A percentile compares a stretch with the other conserved stretches of the same genome.
phyloP scores from a whole-genome alignment of 2,797 vertebrate species.

The Philypnodon macrostomus region DNA sequence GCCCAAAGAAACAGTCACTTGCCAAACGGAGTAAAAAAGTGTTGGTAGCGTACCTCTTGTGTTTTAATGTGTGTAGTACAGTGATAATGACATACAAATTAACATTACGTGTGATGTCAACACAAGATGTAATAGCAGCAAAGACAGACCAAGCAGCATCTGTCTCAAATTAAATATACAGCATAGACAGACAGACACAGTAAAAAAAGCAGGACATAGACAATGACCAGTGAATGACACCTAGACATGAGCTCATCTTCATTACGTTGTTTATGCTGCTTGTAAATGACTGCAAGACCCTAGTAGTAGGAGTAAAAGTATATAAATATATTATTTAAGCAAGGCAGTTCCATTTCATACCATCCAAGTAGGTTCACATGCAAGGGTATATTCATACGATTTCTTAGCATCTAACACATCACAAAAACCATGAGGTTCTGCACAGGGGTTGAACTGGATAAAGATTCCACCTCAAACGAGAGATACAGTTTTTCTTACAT shows the following conservation, averaged over 20 bases:
- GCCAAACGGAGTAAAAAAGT: constrained; percentile 40
- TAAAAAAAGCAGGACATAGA: constrained; percentile 17
- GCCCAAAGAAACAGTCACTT: constrained; percentile 40
- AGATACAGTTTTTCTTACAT: constrained; percentile 77
- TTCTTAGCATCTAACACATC: constrained; percentile 76
- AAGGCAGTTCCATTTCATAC: constrained; percentile 83
- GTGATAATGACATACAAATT: background rate
- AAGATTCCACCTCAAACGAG: constrained; percentile 82
- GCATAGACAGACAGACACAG: constrained; percentile 24
- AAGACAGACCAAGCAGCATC: constrained; percentile 33
- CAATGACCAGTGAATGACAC: constrained; percentile 15
- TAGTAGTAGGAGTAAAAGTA: constrained; percentile 71
- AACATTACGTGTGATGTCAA: constrained; percentile 11
- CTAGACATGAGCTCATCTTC: constrained; percentile 13
- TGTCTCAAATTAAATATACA: constrained; percentile 37
- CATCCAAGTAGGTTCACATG: constrained; percentile 83
- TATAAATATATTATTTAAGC: constrained; percentile 80
- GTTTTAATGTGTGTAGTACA: background rate
- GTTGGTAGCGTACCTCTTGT: constrained; percentile 21
- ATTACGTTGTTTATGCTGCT: constrained; percentile 47
- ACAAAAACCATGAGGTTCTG: constrained; percentile 70
- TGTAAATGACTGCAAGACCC: constrained; percentile 61
- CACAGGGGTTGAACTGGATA: constrained; percentile 64
- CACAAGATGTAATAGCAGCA: constrained; percentile 55
- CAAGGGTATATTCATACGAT: constrained; percentile 79